phyloP scores from a whole-genome alignment of 2,113 vertebrate genomes.

The Hippocampus zosterae region DNA sequence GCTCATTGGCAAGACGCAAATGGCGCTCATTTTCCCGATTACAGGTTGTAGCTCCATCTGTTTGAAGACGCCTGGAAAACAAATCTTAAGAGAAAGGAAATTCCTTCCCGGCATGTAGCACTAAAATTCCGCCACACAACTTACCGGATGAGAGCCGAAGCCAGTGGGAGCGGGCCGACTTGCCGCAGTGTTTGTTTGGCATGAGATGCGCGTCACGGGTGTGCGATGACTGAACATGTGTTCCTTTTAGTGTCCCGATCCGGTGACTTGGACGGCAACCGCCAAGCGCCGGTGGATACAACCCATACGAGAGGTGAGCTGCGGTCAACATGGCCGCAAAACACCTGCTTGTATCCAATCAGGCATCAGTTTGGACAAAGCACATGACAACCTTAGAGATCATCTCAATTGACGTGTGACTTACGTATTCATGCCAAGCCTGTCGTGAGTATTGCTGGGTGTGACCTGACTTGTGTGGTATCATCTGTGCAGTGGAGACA shows the following conservation, averaged over 20 bases:
- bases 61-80: slow-evolving; percentile 33
- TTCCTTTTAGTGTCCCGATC: slow-evolving; percentile 58
- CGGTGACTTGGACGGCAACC: slow-evolving; percentile 54
- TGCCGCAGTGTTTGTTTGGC: slow-evolving; percentile 11
- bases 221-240: slow-evolving; percentile 23
- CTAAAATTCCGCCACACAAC: slow-evolving; percentile 32
- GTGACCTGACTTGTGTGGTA: slow-evolving; percentile 60
- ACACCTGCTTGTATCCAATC: slow-evolving; percentile 12
- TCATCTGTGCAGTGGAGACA: slow-evolving; percentile 72
- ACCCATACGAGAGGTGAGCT: slow-evolving; percentile 62
- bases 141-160: slow-evolving; percentile 15
- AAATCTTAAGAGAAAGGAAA: slow-evolving; percentile 26
- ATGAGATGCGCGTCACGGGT: slow-evolving; percentile 12
- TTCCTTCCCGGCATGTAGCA: slow-evolving; percentile 32
- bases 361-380: not conserved
- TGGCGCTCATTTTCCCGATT: slow-evolving; percentile 43
- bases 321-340: slow-evolving; percentile 18
- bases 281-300: slow-evolving; percentile 53
- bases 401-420: not conserved
- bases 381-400: not conserved
- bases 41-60: slow-evolving; percentile 44
- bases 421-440: slow-evolving; percentile 4
- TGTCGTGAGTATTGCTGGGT: slow-evolving; percentile 25
- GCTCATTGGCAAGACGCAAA: slow-evolving; percentile 30
- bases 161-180: not conserved